Evolutionary conservation across 1,140 invertebrate genomes (phyloP), one percentile per base, ranked within the genome.

Genomic region (Brachionus koreanus): DNA sequence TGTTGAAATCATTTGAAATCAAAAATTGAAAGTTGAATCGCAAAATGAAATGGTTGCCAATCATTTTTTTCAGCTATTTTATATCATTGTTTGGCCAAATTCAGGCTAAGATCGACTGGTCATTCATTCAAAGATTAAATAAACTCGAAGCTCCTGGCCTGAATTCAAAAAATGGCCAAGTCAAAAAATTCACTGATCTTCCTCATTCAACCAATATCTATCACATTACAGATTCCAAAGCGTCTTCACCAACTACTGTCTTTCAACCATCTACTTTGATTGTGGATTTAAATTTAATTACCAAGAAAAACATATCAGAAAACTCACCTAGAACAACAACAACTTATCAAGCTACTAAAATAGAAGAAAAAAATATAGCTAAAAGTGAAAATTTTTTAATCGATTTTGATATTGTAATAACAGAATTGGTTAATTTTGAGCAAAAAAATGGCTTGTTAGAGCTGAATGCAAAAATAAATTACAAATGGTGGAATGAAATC

Each of bases 401-500:
- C 39, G 76, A 79, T 61, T 79, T 79, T 79, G 76, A 79, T 35
- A 9, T 79, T 35, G 33, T 61, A 61, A 43, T 79, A 19, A n/a
- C 5, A 13, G 49, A 65, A 7, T 79, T 79, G 57, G 35, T 39
- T 35, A 37, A 43, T 65, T 79, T 79, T 79, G 76, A 79, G 49
- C 76, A 39, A 42, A 57, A 65, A 39, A 79, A 37, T 61, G 76
- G 76, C 13, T 3, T 42, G 9, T 19, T 79, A 12, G 76, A 79
- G 29, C 9, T 79, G 10, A 43, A 61, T 43, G 33, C 37, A 10
- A 79, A 61, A 65, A 37, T 79, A 5, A 29, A 13, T 9, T 79
- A 61, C 39, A 79, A 79, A 79, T 79, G 76, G 76, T 79, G 76
- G 76, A 52, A 79, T 23, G 35, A 79, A 79, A 3, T 10, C 23